Conservation (phyloP, 2,113 vertebrate species). For the Myodes glareolus region DNA sequence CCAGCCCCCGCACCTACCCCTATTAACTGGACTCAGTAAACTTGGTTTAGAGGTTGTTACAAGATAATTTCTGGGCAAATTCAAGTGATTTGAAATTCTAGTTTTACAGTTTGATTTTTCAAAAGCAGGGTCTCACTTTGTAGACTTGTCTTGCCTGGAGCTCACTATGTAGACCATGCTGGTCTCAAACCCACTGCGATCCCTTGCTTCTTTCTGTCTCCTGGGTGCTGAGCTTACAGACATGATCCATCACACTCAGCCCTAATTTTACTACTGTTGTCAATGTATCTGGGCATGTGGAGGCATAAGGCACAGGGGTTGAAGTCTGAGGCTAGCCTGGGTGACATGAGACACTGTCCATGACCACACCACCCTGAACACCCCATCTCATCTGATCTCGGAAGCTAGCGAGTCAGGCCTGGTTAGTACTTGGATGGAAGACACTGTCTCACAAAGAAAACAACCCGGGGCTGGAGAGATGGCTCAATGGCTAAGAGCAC, state of each 20-base stretch:
- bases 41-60: neutral
- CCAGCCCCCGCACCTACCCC: too few species aligned
- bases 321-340: neutral
- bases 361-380: neutral
- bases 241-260: neutral
- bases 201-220: neutral
- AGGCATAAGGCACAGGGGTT: neutral
- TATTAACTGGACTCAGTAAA: neutral
- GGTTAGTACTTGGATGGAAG: neutral
- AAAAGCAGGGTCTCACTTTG: neutral
- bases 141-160: neutral
- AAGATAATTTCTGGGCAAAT: slow-evolving; percentile 15
- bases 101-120: neutral
- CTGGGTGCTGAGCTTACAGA: neutral
- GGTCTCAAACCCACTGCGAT: neutral
- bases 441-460: neutral
- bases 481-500: too few species aligned
- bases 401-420: neutral
- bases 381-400: neutral
- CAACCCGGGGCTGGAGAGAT: too few species aligned
- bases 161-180: neutral
- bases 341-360: too few species aligned
- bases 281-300: neutral
- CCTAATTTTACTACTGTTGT: neutral
- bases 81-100: neutral